Conservation (phyloP, 2,888 invertebrate species). For the Poecilobothrus nobilitatus region DNA sequence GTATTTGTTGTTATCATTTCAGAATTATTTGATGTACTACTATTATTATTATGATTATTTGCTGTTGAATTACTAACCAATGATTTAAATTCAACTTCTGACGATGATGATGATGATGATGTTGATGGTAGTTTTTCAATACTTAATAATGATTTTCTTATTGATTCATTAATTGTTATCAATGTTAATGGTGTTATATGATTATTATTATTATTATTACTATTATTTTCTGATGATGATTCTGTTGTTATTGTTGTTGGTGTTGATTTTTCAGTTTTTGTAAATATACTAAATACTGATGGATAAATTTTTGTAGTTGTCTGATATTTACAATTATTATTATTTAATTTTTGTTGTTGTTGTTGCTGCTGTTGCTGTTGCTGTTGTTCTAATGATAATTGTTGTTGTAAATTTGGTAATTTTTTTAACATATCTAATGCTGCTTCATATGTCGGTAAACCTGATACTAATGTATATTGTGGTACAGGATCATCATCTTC, state of each 20-base stretch:
- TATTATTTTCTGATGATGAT: background rate
- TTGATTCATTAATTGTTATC: background rate
- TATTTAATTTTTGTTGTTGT: too few relatives aligned
- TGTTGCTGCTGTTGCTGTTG: too few relatives aligned
- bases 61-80: background rate
- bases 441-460: constrained; percentile 55
- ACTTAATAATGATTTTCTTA: background rate
- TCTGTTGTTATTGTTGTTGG: background rate
- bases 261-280: constrained; percentile 14
- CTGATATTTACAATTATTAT: background rate
- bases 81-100: background rate
- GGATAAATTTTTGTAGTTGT: constrained; percentile 8
- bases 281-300: constrained; percentile 21
- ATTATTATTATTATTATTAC: background rate
- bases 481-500: constrained; percentile 50
- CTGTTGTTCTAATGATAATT: too few relatives aligned
- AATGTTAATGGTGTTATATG: background rate
- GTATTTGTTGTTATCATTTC: background rate
- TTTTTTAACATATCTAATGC: constrained; percentile 51
- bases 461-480: constrained; percentile 55
- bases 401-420: constrained; percentile 22
- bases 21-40: background rate
- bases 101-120: too few relatives aligned
- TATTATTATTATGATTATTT: background rate
- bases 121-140: background rate